Evolutionary conservation across 2,888 invertebrate genomes (phyloP).

Genomic region (Hirtodrosophila duncani): DNA sequence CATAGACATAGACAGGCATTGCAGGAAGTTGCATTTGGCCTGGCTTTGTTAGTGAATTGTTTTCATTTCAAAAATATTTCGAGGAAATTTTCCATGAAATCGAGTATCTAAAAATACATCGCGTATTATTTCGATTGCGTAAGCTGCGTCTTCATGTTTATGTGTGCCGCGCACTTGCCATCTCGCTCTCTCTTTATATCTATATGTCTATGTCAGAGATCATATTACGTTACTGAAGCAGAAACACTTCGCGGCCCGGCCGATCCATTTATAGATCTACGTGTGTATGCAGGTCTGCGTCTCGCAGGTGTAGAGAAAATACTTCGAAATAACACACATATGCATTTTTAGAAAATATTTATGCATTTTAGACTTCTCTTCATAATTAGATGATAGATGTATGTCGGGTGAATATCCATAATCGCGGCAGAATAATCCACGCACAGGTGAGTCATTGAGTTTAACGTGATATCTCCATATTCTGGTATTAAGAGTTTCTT

Average conservation of each 20-base stretch:
- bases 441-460: slow-evolving; percentile 33
- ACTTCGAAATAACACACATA: too few species aligned
- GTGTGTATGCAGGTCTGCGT: slow-evolving; percentile 15
- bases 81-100: slow-evolving; percentile 20
- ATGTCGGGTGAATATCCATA: slow-evolving; percentile 1
- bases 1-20: too few species aligned
- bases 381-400: slow-evolving; percentile 9
- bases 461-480: slow-evolving; percentile 10
- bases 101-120: slow-evolving; percentile 16
- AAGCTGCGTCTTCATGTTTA: slow-evolving; percentile 36
- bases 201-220: slow-evolving; percentile 38
- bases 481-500: neutral
- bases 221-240: slow-evolving; percentile 52
- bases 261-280: slow-evolving; percentile 63
- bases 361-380: slow-evolving; percentile 19
- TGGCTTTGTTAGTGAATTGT: neutral
- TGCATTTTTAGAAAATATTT: too few species aligned
- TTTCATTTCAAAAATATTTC: slow-evolving; percentile 11
- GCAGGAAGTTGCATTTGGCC: neutral
- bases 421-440: slow-evolving; percentile 38
- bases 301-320: too few species aligned
- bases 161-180: slow-evolving; percentile 21
- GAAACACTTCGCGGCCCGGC: slow-evolving; percentile 24
- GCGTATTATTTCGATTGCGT: slow-evolving; percentile 49
- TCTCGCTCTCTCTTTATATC: slow-evolving; percentile 35